Conservation (phyloP, 2,797 vertebrate species). For the Oryzias sinensis region DNA sequence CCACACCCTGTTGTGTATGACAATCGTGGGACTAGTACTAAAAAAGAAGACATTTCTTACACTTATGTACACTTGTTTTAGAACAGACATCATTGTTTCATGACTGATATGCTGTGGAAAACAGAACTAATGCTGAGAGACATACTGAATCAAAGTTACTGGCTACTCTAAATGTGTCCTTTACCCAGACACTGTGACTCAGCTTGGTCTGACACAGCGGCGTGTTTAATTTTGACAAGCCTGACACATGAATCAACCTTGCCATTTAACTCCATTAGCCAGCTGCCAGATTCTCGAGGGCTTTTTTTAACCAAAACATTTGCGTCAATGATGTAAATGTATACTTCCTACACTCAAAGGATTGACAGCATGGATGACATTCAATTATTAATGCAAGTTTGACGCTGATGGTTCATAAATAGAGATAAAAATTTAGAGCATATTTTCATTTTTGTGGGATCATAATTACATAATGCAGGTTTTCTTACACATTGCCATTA, state of each 20-base stretch:
- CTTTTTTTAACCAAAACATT: conserved; percentile 10
- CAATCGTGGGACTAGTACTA: no score
- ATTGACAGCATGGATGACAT: conserved; percentile 3
- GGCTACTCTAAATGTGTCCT: conserved; percentile 21
- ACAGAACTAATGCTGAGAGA: conserved; percentile 14
- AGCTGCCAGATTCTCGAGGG: conserved; percentile 9
- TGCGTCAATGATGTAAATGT: conserved; percentile 10
- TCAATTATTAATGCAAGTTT: conserved; percentile 7
- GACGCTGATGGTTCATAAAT: neutral
- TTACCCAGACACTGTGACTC: conserved; percentile 54
- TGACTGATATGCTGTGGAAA: conserved; percentile 28
- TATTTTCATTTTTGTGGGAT: neutral
- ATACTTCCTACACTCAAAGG: neutral
- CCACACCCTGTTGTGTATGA: no score
- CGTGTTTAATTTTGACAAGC: conserved; percentile 53
- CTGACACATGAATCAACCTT: conserved; percentile 59
- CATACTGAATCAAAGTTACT: conserved; percentile 16
- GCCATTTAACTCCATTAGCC: conserved; percentile 49
- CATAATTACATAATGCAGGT: neutral
- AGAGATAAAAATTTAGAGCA: no score
- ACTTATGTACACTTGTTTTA: conserved; percentile 3
- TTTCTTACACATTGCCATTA: neutral
- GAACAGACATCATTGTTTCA: conserved; percentile 3
- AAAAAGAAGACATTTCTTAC: no score
- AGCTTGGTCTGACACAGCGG: conserved; percentile 29